phyloP scores from a whole-genome alignment of 2,797 vertebrate genomes.

The Neosilurus hyrtlii region DNA sequence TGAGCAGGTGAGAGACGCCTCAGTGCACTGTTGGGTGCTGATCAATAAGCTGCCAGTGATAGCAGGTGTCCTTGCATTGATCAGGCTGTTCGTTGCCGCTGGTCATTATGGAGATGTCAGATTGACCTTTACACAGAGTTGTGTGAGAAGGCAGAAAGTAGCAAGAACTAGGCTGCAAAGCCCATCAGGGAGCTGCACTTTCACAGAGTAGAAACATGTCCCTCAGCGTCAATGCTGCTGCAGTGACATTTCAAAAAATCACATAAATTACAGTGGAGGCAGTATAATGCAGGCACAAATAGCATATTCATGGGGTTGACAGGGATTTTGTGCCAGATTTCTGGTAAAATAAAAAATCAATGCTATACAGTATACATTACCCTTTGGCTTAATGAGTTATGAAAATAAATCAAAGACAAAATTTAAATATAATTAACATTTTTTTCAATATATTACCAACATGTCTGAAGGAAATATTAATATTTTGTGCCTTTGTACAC shows the following conservation, averaged over 20 bases:
- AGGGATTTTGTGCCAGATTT: not conserved
- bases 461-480: not conserved
- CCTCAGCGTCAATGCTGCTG: conserved; percentile 34
- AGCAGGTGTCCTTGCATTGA: conserved; percentile 65
- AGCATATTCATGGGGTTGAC: conserved; percentile 1
- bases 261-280: conserved; percentile 19
- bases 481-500: not conserved
- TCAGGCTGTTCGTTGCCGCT: conserved; percentile 65
- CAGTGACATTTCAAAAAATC: conserved; percentile 47
- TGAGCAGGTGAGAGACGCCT: conserved; percentile 49
- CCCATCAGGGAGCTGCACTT: conserved; percentile 37
- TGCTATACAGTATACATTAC: not conserved
- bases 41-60: conserved; percentile 70
- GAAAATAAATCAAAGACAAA: too few species aligned
- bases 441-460: not conserved
- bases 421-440: not conserved
- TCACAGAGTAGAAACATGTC: conserved; percentile 39
- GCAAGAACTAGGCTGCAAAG: conserved; percentile 42
- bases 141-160: conserved; percentile 56
- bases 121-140: conserved; percentile 65
- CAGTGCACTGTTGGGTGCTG: conserved; percentile 54
- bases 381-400: not conserved
- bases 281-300: conserved; percentile 16
- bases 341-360: not conserved
- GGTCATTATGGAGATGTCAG: conserved; percentile 69